phyloP scores from a whole-genome alignment of 2,888 invertebrate genomes.

The Patella ulyssiponensis region DNA sequence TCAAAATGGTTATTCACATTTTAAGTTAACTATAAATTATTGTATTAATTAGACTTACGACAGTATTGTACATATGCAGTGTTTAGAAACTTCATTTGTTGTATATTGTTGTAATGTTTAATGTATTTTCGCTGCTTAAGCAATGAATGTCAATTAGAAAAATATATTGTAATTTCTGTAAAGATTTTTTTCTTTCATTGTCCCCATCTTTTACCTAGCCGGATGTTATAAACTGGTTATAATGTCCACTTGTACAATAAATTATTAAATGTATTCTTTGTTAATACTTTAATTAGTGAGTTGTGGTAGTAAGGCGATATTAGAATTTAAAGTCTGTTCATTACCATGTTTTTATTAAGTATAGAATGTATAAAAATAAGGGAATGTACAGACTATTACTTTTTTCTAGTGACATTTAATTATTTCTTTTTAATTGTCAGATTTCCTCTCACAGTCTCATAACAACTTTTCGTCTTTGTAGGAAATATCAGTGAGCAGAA shows the following conservation, averaged over 20 bases:
- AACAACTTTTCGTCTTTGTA: no score
- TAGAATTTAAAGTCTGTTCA: no score
- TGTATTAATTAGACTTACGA: background rate
- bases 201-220: constrained; percentile 5
- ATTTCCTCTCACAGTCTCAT: no score
- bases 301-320: no score
- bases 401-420: no score
- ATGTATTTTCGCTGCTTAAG: background rate
- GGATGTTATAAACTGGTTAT: background rate
- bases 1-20: no score
- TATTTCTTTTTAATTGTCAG: no score
- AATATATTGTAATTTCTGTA: background rate
- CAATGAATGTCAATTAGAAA: constrained; percentile 6
- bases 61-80: constrained; percentile 5
- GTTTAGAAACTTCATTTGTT: constrained; percentile 10
- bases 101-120: background rate
- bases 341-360: no score
- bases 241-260: constrained; percentile 7
- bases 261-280: constrained; percentile 7
- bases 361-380: no score
- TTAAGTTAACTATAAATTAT: no score
- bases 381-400: no score
- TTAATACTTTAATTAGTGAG: background rate
- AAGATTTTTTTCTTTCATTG: background rate
- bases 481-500: no score